A percentile compares a stretch with the other conserved stretches of the same genome.
These are phyloP conservation scores for Scolanthus callimorphus DNA, from an alignment of 92 coral and sea anemone genomes.

Conservation along the genomic window DNA sequence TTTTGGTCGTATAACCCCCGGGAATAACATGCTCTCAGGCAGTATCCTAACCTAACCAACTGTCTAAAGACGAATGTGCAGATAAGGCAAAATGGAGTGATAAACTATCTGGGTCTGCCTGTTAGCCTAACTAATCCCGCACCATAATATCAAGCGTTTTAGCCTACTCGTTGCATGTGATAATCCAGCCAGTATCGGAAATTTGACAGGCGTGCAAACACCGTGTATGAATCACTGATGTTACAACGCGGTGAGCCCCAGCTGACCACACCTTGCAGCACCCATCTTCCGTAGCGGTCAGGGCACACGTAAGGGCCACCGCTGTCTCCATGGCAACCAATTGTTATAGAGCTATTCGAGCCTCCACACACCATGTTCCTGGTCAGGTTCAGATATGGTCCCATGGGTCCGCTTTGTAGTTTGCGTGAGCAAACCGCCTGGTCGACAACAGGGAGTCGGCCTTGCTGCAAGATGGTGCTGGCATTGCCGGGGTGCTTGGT, in stretches of 20 bases:
- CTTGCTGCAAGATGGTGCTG: conserved; percentile 43
- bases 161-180: no score
- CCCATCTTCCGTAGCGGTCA: conserved; percentile 65
- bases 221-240: conserved; percentile 33
- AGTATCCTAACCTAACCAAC: no score
- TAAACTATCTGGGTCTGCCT: no score
- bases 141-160: no score
- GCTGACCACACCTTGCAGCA: conserved; percentile 74
- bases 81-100: no score
- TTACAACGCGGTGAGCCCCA: conserved; percentile 51
- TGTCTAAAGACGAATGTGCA: no score
- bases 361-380: conserved; percentile 73
- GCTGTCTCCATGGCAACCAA: conserved; percentile 91
- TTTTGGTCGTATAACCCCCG: no score
- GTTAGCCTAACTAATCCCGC: no score
- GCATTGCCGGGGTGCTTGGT: conserved; percentile 51
- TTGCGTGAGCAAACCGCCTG: no score
- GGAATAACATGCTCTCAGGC: no score
- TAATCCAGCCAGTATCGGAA: conserved; percentile 82
- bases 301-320: conserved; percentile 83
- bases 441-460: no score
- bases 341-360: conserved; percentile 38
- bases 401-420: background rate
- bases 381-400: conserved; percentile 20
- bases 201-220: conserved; percentile 57